A percentile compares a stretch with the other conserved stretches of the same genome.
These are phyloP conservation scores for Stenurella melanura DNA, from an alignment of 2,888 invertebrate genomes.

Conservation along the genomic window DNA sequence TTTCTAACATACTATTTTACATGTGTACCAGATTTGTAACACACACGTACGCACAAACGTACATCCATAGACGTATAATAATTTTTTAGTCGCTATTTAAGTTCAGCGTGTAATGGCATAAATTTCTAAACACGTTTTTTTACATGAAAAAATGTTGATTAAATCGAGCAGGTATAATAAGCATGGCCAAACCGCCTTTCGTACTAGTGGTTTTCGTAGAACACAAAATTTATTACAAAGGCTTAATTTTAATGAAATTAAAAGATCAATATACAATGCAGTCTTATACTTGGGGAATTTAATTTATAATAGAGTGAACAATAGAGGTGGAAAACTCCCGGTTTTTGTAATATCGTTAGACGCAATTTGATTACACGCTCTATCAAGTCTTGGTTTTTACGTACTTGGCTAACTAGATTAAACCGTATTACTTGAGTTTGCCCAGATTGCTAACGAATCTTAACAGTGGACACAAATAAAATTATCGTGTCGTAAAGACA, in stretches of 20 bases:
- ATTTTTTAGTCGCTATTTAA: too few species aligned
- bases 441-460: slow-evolving; percentile 18
- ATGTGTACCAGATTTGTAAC: too few species aligned
- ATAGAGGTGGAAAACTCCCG: not conserved
- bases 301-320: not conserved
- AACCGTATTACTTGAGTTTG: slow-evolving; percentile 5
- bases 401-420: slow-evolving; percentile 8
- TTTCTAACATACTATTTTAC: too few species aligned
- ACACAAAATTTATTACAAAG: not conserved
- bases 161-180: too few species aligned
- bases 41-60: too few species aligned
- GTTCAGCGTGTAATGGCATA: too few species aligned
- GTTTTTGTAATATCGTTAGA: slow-evolving; percentile 8
- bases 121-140: too few species aligned
- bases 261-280: not conserved
- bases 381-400: slow-evolving; percentile 22
- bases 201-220: too few species aligned
- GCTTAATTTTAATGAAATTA: slow-evolving; percentile 5
- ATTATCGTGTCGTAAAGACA: not conserved
- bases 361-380: slow-evolving; percentile 25
- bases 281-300: not conserved
- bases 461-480: slow-evolving; percentile 4
- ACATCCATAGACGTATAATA: too few species aligned
- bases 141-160: too few species aligned
- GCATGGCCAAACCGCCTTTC: too few species aligned